A percentile compares a stretch with the other conserved stretches of the same genome.
phyloP scores from a whole-genome alignment of 2,888 invertebrate genomes.

The Nomada flava region DNA sequence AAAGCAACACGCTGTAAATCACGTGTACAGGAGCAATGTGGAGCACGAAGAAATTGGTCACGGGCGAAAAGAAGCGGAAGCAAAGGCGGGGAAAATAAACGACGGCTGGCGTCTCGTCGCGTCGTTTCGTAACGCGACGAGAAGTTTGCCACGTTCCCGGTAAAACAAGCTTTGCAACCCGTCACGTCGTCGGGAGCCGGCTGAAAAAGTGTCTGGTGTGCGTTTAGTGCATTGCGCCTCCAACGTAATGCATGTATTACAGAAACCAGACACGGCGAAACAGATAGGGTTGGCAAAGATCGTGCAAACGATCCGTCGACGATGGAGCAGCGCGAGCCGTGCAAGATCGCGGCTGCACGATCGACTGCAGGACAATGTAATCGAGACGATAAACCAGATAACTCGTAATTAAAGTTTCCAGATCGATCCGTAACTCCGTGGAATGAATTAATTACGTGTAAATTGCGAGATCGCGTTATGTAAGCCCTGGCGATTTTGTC shows the following conservation, averaged over 20 bases:
- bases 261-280: slow-evolving; percentile 52
- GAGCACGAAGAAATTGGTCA: slow-evolving; percentile 26
- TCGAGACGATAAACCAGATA: slow-evolving; percentile 63
- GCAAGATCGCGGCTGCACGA: slow-evolving; percentile 55
- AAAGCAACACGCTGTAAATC: slow-evolving; percentile 27
- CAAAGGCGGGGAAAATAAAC: slow-evolving; percentile 4
- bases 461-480: slow-evolving; percentile 43
- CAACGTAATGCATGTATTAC: slow-evolving; percentile 46
- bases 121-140: slow-evolving; percentile 20
- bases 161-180: slow-evolving; percentile 8
- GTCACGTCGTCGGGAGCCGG: neutral
- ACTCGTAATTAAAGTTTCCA: slow-evolving; percentile 65
- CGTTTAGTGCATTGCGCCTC: slow-evolving; percentile 22
- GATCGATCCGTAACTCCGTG: slow-evolving; percentile 44
- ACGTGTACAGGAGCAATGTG: neutral
- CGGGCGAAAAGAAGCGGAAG: slow-evolving; percentile 12
- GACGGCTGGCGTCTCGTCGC: neutral
- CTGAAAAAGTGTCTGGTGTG: slow-evolving; percentile 32
- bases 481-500: slow-evolving; percentile 37
- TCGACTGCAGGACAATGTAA: slow-evolving; percentile 63
- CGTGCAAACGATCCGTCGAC: slow-evolving; percentile 44
- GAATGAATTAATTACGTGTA: slow-evolving; percentile 60
- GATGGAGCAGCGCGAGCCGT: slow-evolving; percentile 15
- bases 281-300: slow-evolving; percentile 51
- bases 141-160: neutral